Evolutionary conservation across 2,888 invertebrate genomes (phyloP), one percentile per base, ranked within the genome.

Genomic region (Cosmia pyralina): DNA sequence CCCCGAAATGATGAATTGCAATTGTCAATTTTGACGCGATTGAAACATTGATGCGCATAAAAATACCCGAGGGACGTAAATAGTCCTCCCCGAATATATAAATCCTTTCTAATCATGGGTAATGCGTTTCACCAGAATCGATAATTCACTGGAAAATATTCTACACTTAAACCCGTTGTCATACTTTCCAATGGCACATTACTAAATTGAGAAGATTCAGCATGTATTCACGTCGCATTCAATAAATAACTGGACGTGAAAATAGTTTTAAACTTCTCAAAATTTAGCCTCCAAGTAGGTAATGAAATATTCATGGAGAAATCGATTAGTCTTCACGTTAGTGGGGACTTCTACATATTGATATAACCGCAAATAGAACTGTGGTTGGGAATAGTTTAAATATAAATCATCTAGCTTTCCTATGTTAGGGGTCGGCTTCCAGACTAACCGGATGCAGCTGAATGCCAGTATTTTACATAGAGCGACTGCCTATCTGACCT

Each of bases 231-330:
- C 50, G 67, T 46, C 64, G 53, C 48, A 63, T 79, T 55, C 80
- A 52, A 72, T 84, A 83, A 83, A 85, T 84, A 85, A 60, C 75
- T 55, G 68, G 57, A 69, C 74, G 53, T 68, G 67, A 72, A 79
- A 79, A 79, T 79, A 69, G 72, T 82, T 75, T 72, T 41, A 63
- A 69, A 71, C 67, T 73, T 67, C 50, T 28, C 59, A 72, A 72
- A 84, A 75, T 75, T 64, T 67, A 57, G 46, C 62, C 55, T 28
- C 46, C 5, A 80, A 84, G 66, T 74, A 66, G 41, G 50, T 65
- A 71, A 80, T 77, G 58, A 68, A 81, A 79, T 77, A 76, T 77
- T 77, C 59, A 76, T 72, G 58, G 69, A 8, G 22, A 72, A 77
- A 85, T 82, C 77, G 46, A 82, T 28, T 81, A 70, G 48, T 44